Base-by-base conservation (phyloP, 2,797 vertebrate species). In the Meda fulgida region DNA sequence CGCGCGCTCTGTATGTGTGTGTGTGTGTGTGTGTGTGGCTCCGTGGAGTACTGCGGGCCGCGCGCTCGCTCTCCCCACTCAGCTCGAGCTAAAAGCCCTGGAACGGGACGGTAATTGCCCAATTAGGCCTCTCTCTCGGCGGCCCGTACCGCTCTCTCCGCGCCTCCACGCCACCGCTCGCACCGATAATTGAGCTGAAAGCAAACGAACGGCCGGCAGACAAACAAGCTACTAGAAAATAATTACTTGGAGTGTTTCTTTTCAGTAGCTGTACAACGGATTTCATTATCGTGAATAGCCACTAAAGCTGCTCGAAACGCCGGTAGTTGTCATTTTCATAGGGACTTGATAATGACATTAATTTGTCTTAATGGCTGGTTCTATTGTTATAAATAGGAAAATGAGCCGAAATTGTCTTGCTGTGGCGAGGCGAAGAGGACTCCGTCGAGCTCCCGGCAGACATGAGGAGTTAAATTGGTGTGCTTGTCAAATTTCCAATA, bases 371-470 rank as follows among this genome's bases (percentile, higher is more conserved):
- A 99, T 99, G 98, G 98, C 95, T 97, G 95, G 96, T 96, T 97
- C 97, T 99, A 99, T 99, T 99, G 98, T 99, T 99, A 99, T 99
- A 99, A 99, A 99, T 99, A 99, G 97, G 98, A 97, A 99, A 99
- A 99, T 98, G 98, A 99, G 97, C 96, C 97, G 95, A 70, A 81
- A 71, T 81, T 70, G 79, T 70, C 79, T 70, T 70, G 67, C 79
- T 69, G 79, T 81, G 66, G 66, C 46, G 66, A 97, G 96, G 97
- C 85, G 97, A 96, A 97, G 97, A 97, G 98, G 97, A 97, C 97
- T 97, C 97, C 94, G 95, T 92, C 96, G 96, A 96, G 96, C 96
- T 96, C 95, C 94, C 95, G 93, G 94, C 96, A 96, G 96, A 94
- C 96, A 98, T 93, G 96, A 99, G 97, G 97, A 99, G 97, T 98